Evolutionary conservation across 2,113 vertebrate genomes (phyloP).

Genomic region (Channa maculata): DNA sequence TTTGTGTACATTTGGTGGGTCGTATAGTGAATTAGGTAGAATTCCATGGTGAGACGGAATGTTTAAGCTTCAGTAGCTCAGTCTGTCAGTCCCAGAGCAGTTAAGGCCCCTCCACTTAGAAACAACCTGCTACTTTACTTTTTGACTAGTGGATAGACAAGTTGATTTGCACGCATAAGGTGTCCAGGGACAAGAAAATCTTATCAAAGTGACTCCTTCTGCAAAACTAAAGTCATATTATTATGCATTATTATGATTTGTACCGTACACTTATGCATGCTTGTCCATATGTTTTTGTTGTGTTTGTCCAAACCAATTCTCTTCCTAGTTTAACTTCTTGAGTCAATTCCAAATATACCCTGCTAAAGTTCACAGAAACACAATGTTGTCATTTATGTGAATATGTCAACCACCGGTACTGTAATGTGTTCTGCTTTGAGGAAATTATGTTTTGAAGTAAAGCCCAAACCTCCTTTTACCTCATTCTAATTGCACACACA

Average conservation of each 20-base stretch:
- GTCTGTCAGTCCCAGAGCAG: slow-evolving; percentile 33
- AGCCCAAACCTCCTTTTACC: slow-evolving; percentile 7
- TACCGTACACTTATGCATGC: background rate
- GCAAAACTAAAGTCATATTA: background rate
- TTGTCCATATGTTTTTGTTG: background rate
- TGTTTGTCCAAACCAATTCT: no score
- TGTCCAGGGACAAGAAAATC: background rate
- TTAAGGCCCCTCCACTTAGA: slow-evolving; percentile 24
- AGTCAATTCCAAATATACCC: background rate
- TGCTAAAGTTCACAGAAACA: background rate
- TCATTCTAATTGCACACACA: background rate
- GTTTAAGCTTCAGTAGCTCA: slow-evolving; percentile 66
- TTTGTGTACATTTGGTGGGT: slow-evolving; percentile 53
- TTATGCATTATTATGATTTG: background rate
- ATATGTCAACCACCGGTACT: background rate
- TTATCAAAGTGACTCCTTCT: background rate
- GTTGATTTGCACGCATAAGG: background rate
- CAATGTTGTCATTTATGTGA: slow-evolving; percentile 11
- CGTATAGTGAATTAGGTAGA: slow-evolving; percentile 60
- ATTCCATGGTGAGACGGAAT: slow-evolving; percentile 72
- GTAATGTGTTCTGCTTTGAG: background rate
- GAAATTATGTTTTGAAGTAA: slow-evolving; percentile 17
- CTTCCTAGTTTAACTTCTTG: no score
- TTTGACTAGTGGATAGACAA: background rate
- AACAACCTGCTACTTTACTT: no score